Evolutionary conservation across 2,797 vertebrate genomes (phyloP), one percentile per base, ranked within the genome.

Genomic region (Neosilurus hyrtlii): DNA sequence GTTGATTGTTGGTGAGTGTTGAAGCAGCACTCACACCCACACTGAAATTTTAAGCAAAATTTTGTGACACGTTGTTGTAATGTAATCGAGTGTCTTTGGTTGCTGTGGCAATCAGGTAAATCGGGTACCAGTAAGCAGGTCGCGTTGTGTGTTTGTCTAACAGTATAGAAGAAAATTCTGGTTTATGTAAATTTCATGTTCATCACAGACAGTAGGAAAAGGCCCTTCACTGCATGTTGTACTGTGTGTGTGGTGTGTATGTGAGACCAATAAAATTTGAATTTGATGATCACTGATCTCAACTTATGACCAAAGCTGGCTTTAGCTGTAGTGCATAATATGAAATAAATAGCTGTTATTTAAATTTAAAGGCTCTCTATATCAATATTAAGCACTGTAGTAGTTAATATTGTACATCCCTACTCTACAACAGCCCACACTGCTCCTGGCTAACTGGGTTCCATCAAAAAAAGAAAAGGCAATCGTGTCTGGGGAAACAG

Each of bases 401-500:
- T 24, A 30, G 2, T 76, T 26, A 73, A 18, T 4, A 30, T 18
- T 1, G 1, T 57, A 49, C 22, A 51, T 24, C 22, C 15, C 22
- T 18, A 52, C 15, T 24, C 15, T 78, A 6, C 3, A 16, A 43
- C 43, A 78, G 30, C 15, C 20, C 14, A 15, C 22, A 43, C n/a
- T 49, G 77, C 52, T 80, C 24, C 4, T 59, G 51, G 20, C 66
- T 49, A 57, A 35, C 65, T 66, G 59, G 57, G 59, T 30, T 14
- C 59, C 18, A 65, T 71, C 57, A 65, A 79, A 65, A 78, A 30
- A 30, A 30, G 30, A 30, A 30, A 81, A 81, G 51, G 35, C 49
- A 24, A 51, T 56, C 24, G 80, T 85, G 35, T 79, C 59, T 79
- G 75, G 16, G 75, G 80, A 57, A 79, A 82, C 59, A 1, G 61